Evolutionary conservation across 2,888 invertebrate genomes (phyloP).

Genomic region (Panopea generosa): DNA sequence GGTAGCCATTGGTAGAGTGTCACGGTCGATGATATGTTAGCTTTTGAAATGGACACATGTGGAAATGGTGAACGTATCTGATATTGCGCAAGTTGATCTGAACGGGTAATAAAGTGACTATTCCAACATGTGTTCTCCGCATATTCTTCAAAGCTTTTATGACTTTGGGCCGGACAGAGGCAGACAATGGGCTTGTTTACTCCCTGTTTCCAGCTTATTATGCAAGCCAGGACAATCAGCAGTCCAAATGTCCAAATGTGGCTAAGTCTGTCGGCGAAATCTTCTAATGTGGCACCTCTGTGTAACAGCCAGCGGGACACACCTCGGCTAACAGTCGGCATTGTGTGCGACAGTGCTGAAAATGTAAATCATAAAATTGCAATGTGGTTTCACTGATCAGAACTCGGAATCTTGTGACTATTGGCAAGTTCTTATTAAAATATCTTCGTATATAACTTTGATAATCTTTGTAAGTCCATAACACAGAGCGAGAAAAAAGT

Average conservation of each 20-base stretch:
- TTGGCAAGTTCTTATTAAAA: too few relatives aligned
- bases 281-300: constrained; percentile 41
- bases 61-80: not conserved
- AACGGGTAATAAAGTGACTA: constrained; percentile 26
- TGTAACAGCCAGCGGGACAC: constrained; percentile 32
- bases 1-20: constrained; percentile 61
- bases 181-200: constrained; percentile 39
- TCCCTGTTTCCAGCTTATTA: constrained; percentile 53
- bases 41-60: not conserved
- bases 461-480: too few relatives aligned
- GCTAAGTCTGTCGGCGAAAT: constrained; percentile 58
- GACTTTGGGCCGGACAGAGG: constrained; percentile 41
- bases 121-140: constrained; percentile 40
- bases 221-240: constrained; percentile 37
- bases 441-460: too few relatives aligned
- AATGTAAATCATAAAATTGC: too few relatives aligned
- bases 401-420: too few relatives aligned
- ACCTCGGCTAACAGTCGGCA: constrained; percentile 45
- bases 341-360: constrained; percentile 11
- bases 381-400: too few relatives aligned
- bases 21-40: constrained; percentile 12
- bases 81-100: not conserved
- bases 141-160: not conserved
- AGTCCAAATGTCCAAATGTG: constrained; percentile 62
- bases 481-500: too few relatives aligned